Evolutionary conservation across 2,888 invertebrate species (phyloP).

Genomic region (Norana najaformis): DNA sequence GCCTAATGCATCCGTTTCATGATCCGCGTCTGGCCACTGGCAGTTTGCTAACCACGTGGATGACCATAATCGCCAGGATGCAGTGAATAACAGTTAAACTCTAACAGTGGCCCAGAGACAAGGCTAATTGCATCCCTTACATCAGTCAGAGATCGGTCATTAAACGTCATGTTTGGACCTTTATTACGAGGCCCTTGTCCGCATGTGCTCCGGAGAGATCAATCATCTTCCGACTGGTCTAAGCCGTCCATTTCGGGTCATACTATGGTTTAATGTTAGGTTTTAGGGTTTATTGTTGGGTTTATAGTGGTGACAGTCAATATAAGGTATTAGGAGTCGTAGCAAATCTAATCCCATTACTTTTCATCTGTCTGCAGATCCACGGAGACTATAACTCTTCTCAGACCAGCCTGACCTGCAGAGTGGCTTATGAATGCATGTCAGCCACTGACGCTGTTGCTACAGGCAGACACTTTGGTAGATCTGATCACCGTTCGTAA

Average conservation of each 20-base stretch:
- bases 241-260: not conserved
- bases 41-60: not conserved
- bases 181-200: not conserved
- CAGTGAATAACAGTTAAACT: not conserved
- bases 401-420: no score
- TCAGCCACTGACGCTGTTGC: not conserved
- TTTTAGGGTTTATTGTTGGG: no score
- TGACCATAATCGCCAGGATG: not conserved
- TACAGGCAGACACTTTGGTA: not conserved
- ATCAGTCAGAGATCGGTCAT: not conserved
- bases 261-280: no score
- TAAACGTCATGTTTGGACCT: not conserved
- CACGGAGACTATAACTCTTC: no score
- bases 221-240: not conserved
- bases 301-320: no score
- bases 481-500: not conserved
- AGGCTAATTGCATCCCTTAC: conserved; percentile 1
- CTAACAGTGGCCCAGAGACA: not conserved
- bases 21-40: not conserved
- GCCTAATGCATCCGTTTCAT: not conserved
- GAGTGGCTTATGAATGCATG: no score
- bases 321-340: no score
- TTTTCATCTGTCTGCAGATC: no score
- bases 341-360: no score
- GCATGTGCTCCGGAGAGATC: not conserved